Percentiles rank a stretch among this genome's conserved stretches.
Evolutionary conservation across 2,888 invertebrate genomes (phyloP).

Genomic region (Crepidodera aurea): DNA sequence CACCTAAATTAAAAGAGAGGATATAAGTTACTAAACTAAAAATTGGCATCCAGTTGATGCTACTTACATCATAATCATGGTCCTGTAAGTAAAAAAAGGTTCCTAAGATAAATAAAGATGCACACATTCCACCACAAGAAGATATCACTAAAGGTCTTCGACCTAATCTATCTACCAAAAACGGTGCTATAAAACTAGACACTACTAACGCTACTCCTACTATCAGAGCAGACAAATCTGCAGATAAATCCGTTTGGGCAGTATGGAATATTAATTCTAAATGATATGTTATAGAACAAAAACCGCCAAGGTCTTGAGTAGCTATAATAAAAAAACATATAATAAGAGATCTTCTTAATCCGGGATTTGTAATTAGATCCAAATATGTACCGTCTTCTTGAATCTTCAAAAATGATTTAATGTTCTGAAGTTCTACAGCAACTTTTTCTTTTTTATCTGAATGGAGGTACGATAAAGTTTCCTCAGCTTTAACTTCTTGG

Average conservation of each 20-base stretch:
- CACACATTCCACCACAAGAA: constrained; percentile 71
- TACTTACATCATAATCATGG: constrained; percentile 27
- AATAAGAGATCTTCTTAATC: constrained; percentile 77
- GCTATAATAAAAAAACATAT: constrained; percentile 64
- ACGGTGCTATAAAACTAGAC: constrained; percentile 74
- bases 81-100: constrained; percentile 60
- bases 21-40: constrained; percentile 75
- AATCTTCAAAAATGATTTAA: constrained; percentile 17
- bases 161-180: constrained; percentile 79
- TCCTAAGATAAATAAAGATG: constrained; percentile 69
- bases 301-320: constrained; percentile 83
- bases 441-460: constrained; percentile 70
- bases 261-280: constrained; percentile 73
- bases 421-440: constrained; percentile 64
- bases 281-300: constrained; percentile 81
- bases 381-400: constrained; percentile 57
- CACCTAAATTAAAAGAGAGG: constrained; percentile 75
- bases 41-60: constrained; percentile 74
- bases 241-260: constrained; percentile 69
- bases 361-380: constrained; percentile 70
- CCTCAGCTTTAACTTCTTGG: constrained; percentile 67
- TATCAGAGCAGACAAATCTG: constrained; percentile 75
- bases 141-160: constrained; percentile 73
- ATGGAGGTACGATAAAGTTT: constrained; percentile 73
- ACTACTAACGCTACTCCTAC: constrained; percentile 76